Conservation (phyloP, 2,113 vertebrate genomes). For the Etheostoma spectabile region DNA sequence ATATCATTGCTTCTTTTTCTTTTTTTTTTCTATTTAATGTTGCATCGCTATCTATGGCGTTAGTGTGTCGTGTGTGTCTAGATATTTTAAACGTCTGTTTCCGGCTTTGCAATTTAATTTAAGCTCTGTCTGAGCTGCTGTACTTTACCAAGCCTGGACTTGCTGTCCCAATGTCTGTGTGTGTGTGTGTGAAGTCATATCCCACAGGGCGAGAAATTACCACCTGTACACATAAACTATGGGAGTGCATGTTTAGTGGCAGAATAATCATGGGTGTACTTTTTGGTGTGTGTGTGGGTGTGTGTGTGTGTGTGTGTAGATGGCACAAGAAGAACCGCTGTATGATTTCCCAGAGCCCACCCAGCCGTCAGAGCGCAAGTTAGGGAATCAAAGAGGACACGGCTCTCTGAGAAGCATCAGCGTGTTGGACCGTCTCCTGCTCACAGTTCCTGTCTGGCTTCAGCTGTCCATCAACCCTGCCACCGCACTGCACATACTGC, state of each 20-base stretch:
- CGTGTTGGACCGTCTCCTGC: constrained; percentile 89
- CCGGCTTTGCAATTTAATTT: constrained; percentile 29
- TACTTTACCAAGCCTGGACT: constrained; percentile 78
- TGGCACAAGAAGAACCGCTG: constrained; percentile 83
- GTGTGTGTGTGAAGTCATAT: constrained; percentile 26
- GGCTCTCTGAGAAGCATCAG: constrained; percentile 85
- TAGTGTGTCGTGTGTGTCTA: not conserved
- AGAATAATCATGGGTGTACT: constrained; percentile 2
- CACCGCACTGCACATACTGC: constrained; percentile 89
- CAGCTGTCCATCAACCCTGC: constrained; percentile 91
- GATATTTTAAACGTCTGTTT: constrained; percentile 21
- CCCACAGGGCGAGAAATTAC: constrained; percentile 39
- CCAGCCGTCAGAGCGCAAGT: constrained; percentile 41
- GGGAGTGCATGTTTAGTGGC: not conserved
- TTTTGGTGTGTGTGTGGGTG: not conserved
- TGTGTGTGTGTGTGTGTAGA: constrained; percentile 64
- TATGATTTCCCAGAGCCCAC: constrained; percentile 85
- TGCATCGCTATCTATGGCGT: not conserved
- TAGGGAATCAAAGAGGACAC: constrained; percentile 65
- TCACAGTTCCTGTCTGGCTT: constrained; percentile 91
- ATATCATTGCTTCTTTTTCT: not conserved
- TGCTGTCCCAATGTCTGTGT: constrained; percentile 65
- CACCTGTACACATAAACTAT: constrained; percentile 9
- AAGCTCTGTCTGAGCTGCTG: constrained; percentile 60
- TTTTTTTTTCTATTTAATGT: not conserved